Base-by-base conservation (phyloP, 2,888 invertebrate genomes). In the Itoplectis maculator region DNA sequence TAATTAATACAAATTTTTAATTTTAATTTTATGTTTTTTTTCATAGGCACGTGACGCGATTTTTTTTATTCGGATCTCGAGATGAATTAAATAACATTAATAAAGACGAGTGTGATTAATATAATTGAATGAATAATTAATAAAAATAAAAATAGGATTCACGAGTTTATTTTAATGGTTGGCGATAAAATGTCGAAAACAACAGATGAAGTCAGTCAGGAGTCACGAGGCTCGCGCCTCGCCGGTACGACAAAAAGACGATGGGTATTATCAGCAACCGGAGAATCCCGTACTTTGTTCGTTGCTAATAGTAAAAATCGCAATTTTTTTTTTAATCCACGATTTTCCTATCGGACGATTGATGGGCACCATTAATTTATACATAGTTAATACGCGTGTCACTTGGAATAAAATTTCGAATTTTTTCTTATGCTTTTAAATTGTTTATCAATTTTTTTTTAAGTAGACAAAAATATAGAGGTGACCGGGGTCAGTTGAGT, bases 301-400 rank as follows among this genome's bases (percentile, higher is more conserved):
- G 54, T 29, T 13, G 54, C 9, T 2, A 54, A 23, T 29, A 29
- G 23, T 54, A 54, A 54, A 13, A 54, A 11, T 11, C 8, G 2
- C 42, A 13, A 13, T 0, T 0, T 13, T 54, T 54, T 29, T 29
- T 54, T 29, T 29, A 13, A 70, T 49, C 40, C 7, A 15, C 15
- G 23, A 70, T 15, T 15, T 54, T 37, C 68, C 75, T 66, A 79
- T 79, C 61, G 37, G 29, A 63, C 49, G 63, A 75, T 75, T 79
- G 59, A 79, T 68, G 49, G 75, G 61, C 59, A 54, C 20, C 42
- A 56, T 65, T 59, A 61, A 66, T 65, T 49, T 18, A 18, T 37
- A 61, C 18, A 37, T 15, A 15, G 37, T 37, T 56, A 15, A 15
- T 61, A 40, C 61, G 61, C 61, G 56, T 56, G 56, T 54, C 54